phyloP scores from a whole-genome alignment of 2,888 invertebrate genomes.

The Tetanocera ferruginea region DNA sequence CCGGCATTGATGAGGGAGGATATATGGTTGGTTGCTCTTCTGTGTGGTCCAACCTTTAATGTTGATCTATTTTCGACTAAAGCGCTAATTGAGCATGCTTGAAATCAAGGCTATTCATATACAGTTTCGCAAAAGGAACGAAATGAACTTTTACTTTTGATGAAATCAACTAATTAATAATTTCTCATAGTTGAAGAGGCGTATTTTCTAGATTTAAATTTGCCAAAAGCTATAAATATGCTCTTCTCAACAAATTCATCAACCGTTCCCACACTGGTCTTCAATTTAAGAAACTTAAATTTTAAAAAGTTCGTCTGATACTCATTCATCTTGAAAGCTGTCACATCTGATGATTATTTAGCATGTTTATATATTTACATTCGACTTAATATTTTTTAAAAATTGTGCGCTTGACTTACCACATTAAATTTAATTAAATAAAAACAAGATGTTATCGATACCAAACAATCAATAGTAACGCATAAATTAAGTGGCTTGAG shows the following conservation, averaged over 20 bases:
- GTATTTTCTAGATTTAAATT: too few relatives aligned
- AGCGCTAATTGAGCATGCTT: too few relatives aligned
- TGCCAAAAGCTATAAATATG: too few relatives aligned
- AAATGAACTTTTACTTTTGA: too few relatives aligned
- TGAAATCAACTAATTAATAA: too few relatives aligned
- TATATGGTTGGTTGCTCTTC: neutral
- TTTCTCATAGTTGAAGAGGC: too few relatives aligned
- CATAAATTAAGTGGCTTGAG: neutral
- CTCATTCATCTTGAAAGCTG: neutral
- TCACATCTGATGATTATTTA: neutral
- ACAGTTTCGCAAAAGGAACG: too few relatives aligned
- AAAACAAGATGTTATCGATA: neutral
- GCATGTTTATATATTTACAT: neutral
- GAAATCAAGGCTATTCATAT: too few relatives aligned
- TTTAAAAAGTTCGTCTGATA: neutral
- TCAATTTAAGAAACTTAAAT: too few relatives aligned
- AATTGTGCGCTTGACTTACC: neutral
- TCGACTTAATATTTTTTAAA: neutral
- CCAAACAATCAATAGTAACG: neutral
- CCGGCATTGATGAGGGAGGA: neutral
- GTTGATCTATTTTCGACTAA: too few relatives aligned
- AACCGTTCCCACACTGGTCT: too few relatives aligned
- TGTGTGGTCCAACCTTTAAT: slow-evolving; percentile 5
- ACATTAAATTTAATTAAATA: neutral
- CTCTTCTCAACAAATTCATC: too few relatives aligned